Evolutionary conservation across 2,888 invertebrate species (phyloP), one percentile per base, ranked within the genome.

Genomic region (Tryphoninae sp.): DNA sequence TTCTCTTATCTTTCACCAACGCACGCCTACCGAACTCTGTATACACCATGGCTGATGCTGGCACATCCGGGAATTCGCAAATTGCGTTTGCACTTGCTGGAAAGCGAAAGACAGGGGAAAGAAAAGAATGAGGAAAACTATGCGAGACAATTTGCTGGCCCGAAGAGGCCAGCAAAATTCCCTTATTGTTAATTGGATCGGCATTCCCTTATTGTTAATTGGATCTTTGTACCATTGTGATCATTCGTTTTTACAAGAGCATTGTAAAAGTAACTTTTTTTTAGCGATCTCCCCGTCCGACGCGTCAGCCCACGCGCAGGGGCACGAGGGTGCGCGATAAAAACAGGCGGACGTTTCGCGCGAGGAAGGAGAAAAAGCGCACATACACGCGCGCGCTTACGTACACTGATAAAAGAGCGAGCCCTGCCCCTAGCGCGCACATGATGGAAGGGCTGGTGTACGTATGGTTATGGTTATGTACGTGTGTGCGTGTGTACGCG

Each of bases 241-340:
- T 45, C 45, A 13, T 2, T 45, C 45, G 45, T 16, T 55, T 55
- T 19, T 16, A 55, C 16, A 9, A 19, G 22, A 19, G 19, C 26
- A 53, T 4, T 53, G 53, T 33, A 55, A 55, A 19, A 55, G 8
- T 55, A 22, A 8, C 16, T 55, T 55, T 55, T 55, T 55, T 55
- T 55, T 8, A 55, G 8, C 19, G 9, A 22, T 55, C 19, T 13
- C 13, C 16, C 19, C 3, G 33, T 55, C 16, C 22, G 16, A 55
- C 19, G 55, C 53, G 51, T 64, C 84, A 87, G 81, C 86, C 80
- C 87, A 78, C 69, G 83, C 76, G 85, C 83, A 55, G 78, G 67
- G 59, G 82, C 19, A 26, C 87, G 71, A 83, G 82, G 85, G 71
- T 82, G 81, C 67, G 83, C 72, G 86, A 53, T 81, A 82, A 73